Conservation (phyloP, 2,888 invertebrate genomes). For the Drosophila paranaensis region DNA sequence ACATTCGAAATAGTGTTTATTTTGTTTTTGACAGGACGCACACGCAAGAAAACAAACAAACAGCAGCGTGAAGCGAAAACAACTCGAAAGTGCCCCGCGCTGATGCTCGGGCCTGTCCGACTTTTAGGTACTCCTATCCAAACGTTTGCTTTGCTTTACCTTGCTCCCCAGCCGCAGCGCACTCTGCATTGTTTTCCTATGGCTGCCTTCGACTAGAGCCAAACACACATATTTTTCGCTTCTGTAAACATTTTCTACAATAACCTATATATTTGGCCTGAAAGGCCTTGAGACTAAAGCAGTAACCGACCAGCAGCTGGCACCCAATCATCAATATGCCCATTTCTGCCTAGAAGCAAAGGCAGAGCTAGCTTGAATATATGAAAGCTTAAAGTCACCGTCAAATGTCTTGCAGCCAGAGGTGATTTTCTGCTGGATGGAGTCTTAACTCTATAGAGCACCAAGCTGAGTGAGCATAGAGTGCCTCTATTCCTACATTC, state of each 20-base stretch:
- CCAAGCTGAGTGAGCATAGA: not conserved
- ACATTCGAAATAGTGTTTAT: slow-evolving; percentile 43
- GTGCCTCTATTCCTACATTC: not conserved
- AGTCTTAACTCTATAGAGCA: not conserved
- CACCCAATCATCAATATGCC: not conserved
- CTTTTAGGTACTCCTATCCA: not conserved
- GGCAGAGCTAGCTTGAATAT: not conserved
- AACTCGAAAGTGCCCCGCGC: not conserved
- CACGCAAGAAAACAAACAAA: slow-evolving; percentile 11
- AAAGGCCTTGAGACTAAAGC: not conserved
- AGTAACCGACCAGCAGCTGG: not conserved
- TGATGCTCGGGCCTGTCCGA: not conserved
- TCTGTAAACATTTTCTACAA: not conserved
- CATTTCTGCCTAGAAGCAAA: not conserved
- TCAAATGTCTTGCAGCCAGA: not conserved
- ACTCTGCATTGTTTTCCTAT: not conserved
- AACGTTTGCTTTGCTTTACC: not conserved
- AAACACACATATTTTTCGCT: not conserved
- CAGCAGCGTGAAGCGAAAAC: slow-evolving; percentile 6
- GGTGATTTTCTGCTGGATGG: not conserved
- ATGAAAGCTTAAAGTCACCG: not conserved
- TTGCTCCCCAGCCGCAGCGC: not conserved
- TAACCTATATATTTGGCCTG: not conserved
- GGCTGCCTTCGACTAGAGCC: not conserved
- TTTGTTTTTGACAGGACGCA: slow-evolving; percentile 21